These are phyloP conservation scores for Labroides dimidiatus DNA, from an alignment of 2,797 vertebrate genomes.

Conservation along the genomic window DNA sequence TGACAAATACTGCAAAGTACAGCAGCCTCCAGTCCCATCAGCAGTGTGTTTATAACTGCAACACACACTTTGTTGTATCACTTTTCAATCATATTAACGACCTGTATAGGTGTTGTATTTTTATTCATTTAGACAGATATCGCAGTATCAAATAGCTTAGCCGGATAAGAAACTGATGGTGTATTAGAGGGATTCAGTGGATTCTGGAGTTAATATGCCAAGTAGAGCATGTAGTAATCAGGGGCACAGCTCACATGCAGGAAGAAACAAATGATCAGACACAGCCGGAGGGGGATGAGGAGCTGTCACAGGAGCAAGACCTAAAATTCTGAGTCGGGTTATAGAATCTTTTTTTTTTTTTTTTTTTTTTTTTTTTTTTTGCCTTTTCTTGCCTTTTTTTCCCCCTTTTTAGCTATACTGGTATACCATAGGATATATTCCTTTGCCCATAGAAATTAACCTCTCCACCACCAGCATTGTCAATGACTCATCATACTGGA, in stretches of 20 bases:
- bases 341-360: slow-evolving; percentile 28
- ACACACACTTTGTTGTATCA: not conserved
- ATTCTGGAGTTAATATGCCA: slow-evolving; percentile 69
- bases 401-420: too few relatives aligned
- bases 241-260: slow-evolving; percentile 47
- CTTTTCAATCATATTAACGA: slow-evolving; percentile 22
- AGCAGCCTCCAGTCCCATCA: slow-evolving; percentile 11
- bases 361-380: slow-evolving; percentile 23
- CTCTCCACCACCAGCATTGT: not conserved
- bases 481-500: not conserved
- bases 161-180: slow-evolving; percentile 45
- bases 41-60: slow-evolving; percentile 9
- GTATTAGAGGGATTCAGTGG: slow-evolving; percentile 46
- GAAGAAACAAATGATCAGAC: slow-evolving; percentile 58
- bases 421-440: not conserved
- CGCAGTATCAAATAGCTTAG: slow-evolving; percentile 44
- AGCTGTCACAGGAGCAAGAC: slow-evolving; percentile 28
- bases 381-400: too few relatives aligned
- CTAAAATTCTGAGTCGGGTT: slow-evolving; percentile 25
- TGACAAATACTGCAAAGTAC: slow-evolving; percentile 43
- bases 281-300: slow-evolving; percentile 39
- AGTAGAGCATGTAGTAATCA: slow-evolving; percentile 68
- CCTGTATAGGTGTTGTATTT: slow-evolving; percentile 29
- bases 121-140: slow-evolving; percentile 39
- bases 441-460: not conserved